Evolutionary conservation across 2,113 vertebrate genomes (phyloP), one percentile per base, ranked within the genome.

Genomic region (Melanostigma gelatinosum): DNA sequence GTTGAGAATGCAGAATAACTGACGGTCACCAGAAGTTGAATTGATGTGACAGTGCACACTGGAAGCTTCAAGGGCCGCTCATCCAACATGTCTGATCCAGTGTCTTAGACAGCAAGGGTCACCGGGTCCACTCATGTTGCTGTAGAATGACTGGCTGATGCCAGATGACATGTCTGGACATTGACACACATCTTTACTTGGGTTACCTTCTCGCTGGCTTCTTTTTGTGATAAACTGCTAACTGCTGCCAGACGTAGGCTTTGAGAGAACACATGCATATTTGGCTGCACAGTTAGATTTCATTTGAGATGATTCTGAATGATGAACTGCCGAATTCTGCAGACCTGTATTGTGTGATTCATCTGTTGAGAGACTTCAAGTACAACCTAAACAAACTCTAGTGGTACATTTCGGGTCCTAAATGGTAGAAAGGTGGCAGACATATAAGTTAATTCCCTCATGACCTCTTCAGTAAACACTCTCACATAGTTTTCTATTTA

Each of bases 241-340:
- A 32, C 27, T 10, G 18, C 8, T 2, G n/a, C 12, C n/a, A 54
- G 4, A 46, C 20, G 61, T 11, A 24, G 18, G 27, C 62, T 76
- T 6, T 9, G 34, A 64, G 44, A 70, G 52, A 58, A 11, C 42
- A 61, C 46, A 16, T 9, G 5, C 22, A 38, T 1, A 20, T 72
- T 50, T 50, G 61, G 24, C 54, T n/a, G 6, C 66, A 29, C 60
- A 18, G 66, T 57, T 22, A 32, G 75, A 84, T 78, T 78, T 62
- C 4, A 64, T 42, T 77, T 68, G 55, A 69, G 69, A 83, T 69
- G 46, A 69, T 62, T 15, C 16, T 61, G 6, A 63, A 58, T n/a
- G 3, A 15, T 29, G 48, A 7, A 63, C 29, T 22, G 22, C 10
- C 4, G 6, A 16, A 70, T 57, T 57, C 18, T 5, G 40, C 46